phyloP scores from a whole-genome alignment of 2,888 invertebrate species.

The Dromius quadrimaculatus region DNA sequence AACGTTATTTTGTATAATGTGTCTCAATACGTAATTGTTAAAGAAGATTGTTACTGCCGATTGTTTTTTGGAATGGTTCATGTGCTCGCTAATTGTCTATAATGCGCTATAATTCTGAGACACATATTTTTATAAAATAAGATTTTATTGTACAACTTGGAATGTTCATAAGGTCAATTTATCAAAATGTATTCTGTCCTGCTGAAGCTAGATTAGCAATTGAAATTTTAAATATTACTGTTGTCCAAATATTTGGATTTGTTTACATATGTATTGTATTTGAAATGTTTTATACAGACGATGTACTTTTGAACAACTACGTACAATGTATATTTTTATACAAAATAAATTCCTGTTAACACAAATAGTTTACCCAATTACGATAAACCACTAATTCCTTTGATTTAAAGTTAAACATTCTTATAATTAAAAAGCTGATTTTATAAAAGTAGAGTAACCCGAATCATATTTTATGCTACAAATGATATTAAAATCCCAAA shows the following conservation, averaged over 20 bases:
- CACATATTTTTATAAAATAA: slow-evolving; percentile 41
- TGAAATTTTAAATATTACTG: slow-evolving; percentile 10
- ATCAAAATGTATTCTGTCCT: slow-evolving; percentile 42
- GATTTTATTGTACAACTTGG: slow-evolving; percentile 14
- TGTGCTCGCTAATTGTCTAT: slow-evolving; percentile 8
- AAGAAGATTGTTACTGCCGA: not conserved
- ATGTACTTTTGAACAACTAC: slow-evolving; percentile 31
- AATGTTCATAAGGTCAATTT: slow-evolving; percentile 37
- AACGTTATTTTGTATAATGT: slow-evolving; percentile 33
- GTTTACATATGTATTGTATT: slow-evolving; percentile 31
- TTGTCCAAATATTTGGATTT: slow-evolving; percentile 37
- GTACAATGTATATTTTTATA: slow-evolving; percentile 45
- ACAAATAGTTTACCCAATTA: not conserved
- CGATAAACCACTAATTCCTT: not conserved
- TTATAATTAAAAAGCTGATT: too few species aligned
- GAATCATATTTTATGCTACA: not conserved
- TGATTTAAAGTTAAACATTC: too few species aligned
- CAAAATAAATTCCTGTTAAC: slow-evolving; percentile 44
- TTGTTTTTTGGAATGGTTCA: not conserved
- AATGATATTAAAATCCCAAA: not conserved
- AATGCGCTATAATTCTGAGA: slow-evolving; percentile 6
- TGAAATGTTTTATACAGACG: slow-evolving; percentile 41
- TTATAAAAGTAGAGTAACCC: not conserved
- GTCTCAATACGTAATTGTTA: slow-evolving; percentile 23
- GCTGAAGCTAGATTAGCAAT: slow-evolving; percentile 17